phyloP scores from a whole-genome alignment of 2,888 invertebrate genomes.

The Dasysyrphus tricinctus region DNA sequence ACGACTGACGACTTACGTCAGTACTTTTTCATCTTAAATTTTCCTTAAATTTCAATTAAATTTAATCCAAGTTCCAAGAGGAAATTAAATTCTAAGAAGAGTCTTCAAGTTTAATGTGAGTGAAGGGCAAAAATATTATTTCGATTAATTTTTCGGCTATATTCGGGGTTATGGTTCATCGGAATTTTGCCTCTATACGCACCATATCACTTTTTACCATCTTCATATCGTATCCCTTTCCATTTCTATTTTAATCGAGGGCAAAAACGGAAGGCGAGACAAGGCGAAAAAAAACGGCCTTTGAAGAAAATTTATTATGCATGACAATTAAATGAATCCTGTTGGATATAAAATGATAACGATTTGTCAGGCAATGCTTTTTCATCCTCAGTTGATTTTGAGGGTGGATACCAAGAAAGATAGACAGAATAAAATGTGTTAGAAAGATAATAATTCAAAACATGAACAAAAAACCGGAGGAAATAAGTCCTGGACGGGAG shows the following conservation, averaged over 20 bases:
- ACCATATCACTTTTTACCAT: conserved; percentile 22
- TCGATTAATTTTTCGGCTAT: not conserved
- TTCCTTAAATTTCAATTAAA: conserved; percentile 53
- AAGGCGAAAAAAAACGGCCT: conserved; percentile 29
- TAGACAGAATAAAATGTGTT: conserved; percentile 26
- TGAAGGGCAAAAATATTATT: conserved; percentile 3
- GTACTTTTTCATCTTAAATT: conserved; percentile 16
- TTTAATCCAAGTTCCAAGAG: conserved; percentile 46
- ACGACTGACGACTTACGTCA: not conserved
- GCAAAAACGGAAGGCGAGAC: not conserved
- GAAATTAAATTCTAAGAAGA: conserved; percentile 55
- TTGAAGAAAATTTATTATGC: conserved; percentile 64
- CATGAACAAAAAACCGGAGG: not conserved
- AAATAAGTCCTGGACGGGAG: not conserved
- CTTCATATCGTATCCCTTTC: not conserved
- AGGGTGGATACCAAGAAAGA: conserved; percentile 8
- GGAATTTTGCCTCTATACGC: conserved; percentile 9
- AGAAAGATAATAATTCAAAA: conserved; percentile 41
- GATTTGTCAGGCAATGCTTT: conserved; percentile 54
- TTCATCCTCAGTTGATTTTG: conserved; percentile 25
- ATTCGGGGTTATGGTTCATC: conserved; percentile 31
- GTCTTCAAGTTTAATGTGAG: not conserved
- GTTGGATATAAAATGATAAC: conserved; percentile 64
- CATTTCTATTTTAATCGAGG: not conserved
- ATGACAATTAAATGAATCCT: conserved; percentile 67